phyloP scores from a whole-genome alignment of 2,797 vertebrate species.

The Melanotaenia boesemani region DNA sequence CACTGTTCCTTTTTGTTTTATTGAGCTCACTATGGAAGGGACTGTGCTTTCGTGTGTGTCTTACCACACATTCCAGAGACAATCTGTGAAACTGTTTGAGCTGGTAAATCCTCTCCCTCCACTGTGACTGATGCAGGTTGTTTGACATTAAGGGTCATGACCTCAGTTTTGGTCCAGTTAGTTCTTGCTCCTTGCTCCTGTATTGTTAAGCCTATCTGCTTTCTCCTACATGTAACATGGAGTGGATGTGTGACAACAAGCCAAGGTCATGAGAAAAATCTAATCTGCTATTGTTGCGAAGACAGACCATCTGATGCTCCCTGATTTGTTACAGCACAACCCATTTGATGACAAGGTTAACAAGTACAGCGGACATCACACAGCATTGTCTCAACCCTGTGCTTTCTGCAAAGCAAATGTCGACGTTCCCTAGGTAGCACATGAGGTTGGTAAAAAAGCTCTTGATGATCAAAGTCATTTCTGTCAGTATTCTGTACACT shows the following conservation, averaged over 20 bases:
- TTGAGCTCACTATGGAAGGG: background rate
- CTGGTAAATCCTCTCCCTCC: slow-evolving; percentile 7
- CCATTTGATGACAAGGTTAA: slow-evolving; percentile 17
- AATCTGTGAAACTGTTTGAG: background rate
- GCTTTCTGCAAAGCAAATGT: slow-evolving; percentile 15
- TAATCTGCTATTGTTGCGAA: slow-evolving; percentile 4
- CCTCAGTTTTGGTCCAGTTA: slow-evolving; percentile 31
- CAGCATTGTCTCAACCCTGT: slow-evolving; percentile 8
- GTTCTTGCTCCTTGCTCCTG: slow-evolving; percentile 1
- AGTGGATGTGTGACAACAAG: slow-evolving; percentile 4
- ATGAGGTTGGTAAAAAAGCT: slow-evolving; percentile 15
- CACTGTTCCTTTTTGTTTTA: slow-evolving; percentile 8
- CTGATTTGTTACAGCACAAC: slow-evolving; percentile 13
- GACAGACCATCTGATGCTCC: slow-evolving; percentile 14
- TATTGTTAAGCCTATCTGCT: slow-evolving; percentile 9
- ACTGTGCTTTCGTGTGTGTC: background rate
- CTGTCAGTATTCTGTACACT: slow-evolving; percentile 18
- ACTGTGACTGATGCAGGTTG: slow-evolving; percentile 8
- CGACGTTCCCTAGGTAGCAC: slow-evolving; percentile 13
- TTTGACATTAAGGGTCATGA: slow-evolving; percentile 19
- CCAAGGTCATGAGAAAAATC: slow-evolving; percentile 13
- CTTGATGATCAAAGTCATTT: slow-evolving; percentile 32
- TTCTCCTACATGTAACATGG: background rate
- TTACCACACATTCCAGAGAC: background rate
- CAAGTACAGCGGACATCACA: slow-evolving; percentile 12